phyloP scores from a whole-genome alignment of 2,888 invertebrate genomes.

The Opisthograptis luteolata region DNA sequence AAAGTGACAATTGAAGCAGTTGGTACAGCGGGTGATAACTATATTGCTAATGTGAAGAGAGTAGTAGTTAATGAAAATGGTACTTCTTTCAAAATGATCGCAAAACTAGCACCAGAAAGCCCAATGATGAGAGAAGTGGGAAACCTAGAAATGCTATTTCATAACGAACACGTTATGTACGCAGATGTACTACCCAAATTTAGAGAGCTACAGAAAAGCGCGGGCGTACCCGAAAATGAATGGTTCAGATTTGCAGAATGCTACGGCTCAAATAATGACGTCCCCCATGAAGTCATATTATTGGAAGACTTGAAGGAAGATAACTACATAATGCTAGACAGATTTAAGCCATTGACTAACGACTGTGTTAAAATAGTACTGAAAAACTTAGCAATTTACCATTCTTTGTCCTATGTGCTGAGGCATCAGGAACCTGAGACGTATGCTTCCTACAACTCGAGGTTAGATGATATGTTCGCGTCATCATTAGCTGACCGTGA shows the following conservation, averaged over 20 bases:
- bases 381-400: constrained; percentile 52
- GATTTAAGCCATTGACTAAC: constrained; percentile 45
- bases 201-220: constrained; percentile 47
- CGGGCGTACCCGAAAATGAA: constrained; percentile 46
- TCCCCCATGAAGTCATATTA: constrained; percentile 33
- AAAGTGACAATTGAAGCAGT: constrained; percentile 44
- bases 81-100: constrained; percentile 49
- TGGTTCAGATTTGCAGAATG: constrained; percentile 35
- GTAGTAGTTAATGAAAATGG: constrained; percentile 37
- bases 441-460: constrained; percentile 34
- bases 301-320: constrained; percentile 52
- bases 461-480: constrained; percentile 38
- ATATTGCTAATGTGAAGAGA: constrained; percentile 38
- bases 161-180: constrained; percentile 54
- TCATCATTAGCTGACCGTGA: background rate
- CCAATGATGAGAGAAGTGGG: constrained; percentile 37
- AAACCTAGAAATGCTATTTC: constrained; percentile 38
- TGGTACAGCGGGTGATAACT: constrained; percentile 47
- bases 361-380: constrained; percentile 48
- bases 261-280: constrained; percentile 22
- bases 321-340: constrained; percentile 50
- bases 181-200: constrained; percentile 43
- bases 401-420: constrained; percentile 56
- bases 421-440: constrained; percentile 49
- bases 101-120: constrained; percentile 52